Evolutionary conservation across 2,113 vertebrate genomes (phyloP), one percentile per base, ranked within the genome.

Genomic region (Sebastes fasciatus): DNA sequence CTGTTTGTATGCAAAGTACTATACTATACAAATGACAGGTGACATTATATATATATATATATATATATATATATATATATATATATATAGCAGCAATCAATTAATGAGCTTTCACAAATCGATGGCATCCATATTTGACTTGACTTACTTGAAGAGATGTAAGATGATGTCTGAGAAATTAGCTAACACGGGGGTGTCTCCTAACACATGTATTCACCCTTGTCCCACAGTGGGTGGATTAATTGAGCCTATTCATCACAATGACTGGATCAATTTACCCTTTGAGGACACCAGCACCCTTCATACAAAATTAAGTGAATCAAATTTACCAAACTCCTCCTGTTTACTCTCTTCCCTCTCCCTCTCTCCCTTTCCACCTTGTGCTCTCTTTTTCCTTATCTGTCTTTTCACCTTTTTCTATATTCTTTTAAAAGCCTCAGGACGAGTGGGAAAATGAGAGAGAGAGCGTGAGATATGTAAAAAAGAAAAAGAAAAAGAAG

Each of bases 231-330:
- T 80, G 64, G 26, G 60, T 68, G 51, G 17, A 84, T 82, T 90
- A 93, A 93, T 90, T 80, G 86, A 85, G 74, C 64, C 78, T 77
- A 93, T 94, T 93, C 70, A 90, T 93, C 92, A 92, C 70, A 49
- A 40, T 89, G 86, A 92, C 86, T 86, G 76, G 83, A 91, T 90
- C 86, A 79, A 86, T 91, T 94, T 89, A 92, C 72, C 83, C 76
- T 84, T 83, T 84, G 68, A 90, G 82, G 72, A 85, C 40, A 73
- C 58, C 9, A 23, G 69, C 42, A 62, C 71, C 71, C 42, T 60
- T 66, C 74, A 77, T 79, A 75, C 65, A 81, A 64, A 84, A 87
- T 85, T 21, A 87, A 88, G 85, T 86, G 80, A 83, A 74, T 90
- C 55, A 86, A 60, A 80, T 85, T 84, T 72, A 58, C 60, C 43